Base-by-base conservation (phyloP, 2,797 vertebrate genomes). In the Notolabrus celidotus region DNA sequence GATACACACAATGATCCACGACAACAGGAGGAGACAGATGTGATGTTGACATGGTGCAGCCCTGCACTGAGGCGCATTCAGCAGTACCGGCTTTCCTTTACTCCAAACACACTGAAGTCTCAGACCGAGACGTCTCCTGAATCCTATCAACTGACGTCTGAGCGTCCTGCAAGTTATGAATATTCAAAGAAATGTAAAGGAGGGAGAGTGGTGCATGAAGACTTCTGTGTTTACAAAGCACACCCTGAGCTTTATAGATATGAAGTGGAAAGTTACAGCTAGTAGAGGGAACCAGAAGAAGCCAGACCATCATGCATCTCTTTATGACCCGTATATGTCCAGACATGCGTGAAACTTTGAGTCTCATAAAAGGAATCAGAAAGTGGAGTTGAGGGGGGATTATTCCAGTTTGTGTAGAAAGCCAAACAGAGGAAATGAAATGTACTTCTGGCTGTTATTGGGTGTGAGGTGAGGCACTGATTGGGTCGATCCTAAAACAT, bases 241-340 rank as follows among this genome's bases (percentile, higher is more conserved):
- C 45, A 69, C 78, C 36, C 59, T 75, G 7, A 75, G 55, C 6
- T 14, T 49, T n/a, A 46, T 9, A 9, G 20, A 29, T 34, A 39
- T 12, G 31, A 50, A 49, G 42, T 14, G 27, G 50, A 55, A 2
- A 11, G 27, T 27, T 63, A 55, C 20, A 60, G 47, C 43, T 71
- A 75, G 74, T 57, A 57, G 11, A 71, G 22, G 25, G 11, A 47
- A 49, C 52, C 43, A 68, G 33, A 67, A 41, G 47, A 75, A 79
- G 62, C 65, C 36, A 45, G 31, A 69, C 64, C 34, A 66, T 60
- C 76, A 86, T 90, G 82, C 86, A 80, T 79, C 67, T 62, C 72
- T 80, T 49, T 55, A 53, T 73, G 61, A 83, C 55, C 8, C 22
- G 50, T 8, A 66, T 36, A 62, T 71, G 49, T 49, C 36, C 25